Conservation (phyloP, 2,113 vertebrate genomes). For the Elanus axillaris region DNA sequence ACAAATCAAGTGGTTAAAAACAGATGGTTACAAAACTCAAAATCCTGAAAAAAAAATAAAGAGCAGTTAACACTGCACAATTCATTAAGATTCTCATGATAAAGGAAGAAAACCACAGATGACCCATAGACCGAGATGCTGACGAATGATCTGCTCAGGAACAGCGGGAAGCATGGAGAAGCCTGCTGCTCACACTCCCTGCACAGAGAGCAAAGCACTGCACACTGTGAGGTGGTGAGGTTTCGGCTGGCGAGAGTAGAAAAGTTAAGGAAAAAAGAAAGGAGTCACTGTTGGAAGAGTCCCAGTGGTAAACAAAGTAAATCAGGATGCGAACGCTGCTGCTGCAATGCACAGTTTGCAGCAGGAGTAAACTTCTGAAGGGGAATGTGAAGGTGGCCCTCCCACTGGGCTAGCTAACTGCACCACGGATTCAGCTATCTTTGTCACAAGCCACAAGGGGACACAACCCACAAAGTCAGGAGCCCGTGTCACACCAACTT, state of each 20-base stretch:
- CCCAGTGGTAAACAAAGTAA: constrained; percentile 47
- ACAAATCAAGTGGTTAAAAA: not conserved
- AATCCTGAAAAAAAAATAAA: not conserved
- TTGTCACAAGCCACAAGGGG: constrained; percentile 1
- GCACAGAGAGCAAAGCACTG: not conserved
- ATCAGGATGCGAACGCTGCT: not conserved
- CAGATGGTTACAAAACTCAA: constrained; percentile 3
- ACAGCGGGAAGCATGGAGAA: not conserved
- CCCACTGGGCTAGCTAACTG: constrained; percentile 11
- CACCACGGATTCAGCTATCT: not conserved
- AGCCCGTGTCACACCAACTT: not conserved
- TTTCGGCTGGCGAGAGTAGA: not conserved
- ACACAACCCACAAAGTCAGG: constrained; percentile 32
- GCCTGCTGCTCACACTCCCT: constrained; percentile 6
- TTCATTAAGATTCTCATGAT: not conserved
- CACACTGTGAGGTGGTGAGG: not conserved
- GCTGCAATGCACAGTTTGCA: constrained; percentile 12
- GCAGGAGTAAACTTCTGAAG: not conserved
- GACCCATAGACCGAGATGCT: not conserved
- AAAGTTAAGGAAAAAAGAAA: not conserved
- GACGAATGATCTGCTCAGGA: not conserved
- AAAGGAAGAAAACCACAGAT: not conserved
- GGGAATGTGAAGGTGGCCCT: constrained; percentile 46
- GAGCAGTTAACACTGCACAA: not conserved
- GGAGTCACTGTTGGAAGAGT: constrained; percentile 3